Evolutionary conservation across 2,888 invertebrate species (phyloP).

Genomic region (Prionchulus punctatus): DNA sequence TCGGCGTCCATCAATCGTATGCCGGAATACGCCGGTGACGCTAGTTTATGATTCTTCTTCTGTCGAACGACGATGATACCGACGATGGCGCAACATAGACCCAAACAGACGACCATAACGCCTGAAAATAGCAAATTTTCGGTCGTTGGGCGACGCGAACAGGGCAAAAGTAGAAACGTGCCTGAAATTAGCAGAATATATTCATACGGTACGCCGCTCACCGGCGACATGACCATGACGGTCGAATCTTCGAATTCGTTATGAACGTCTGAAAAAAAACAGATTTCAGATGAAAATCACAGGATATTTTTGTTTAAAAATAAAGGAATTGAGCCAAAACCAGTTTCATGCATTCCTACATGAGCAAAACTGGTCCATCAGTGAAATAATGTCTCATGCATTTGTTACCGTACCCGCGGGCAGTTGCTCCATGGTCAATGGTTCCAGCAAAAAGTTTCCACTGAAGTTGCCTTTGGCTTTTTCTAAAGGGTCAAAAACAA

Average conservation of each 20-base stretch:
- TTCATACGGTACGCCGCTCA: neutral
- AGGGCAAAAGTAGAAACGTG: too few relatives aligned
- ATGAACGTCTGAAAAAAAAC: neutral
- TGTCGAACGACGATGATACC: conserved; percentile 2
- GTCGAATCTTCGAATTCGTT: too few relatives aligned
- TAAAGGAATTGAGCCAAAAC: too few relatives aligned
- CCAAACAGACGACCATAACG: conserved; percentile 1
- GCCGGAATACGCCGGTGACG: neutral
- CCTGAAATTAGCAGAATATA: conserved; percentile 4
- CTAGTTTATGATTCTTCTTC: neutral
- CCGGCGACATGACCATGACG: neutral
- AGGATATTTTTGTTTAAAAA: too few relatives aligned
- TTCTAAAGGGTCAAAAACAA: too few relatives aligned
- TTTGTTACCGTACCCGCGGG: too few relatives aligned
- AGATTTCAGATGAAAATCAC: neutral
- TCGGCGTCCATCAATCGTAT: neutral
- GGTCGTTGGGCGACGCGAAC: too few relatives aligned
- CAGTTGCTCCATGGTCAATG: too few relatives aligned
- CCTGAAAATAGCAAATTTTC: conserved; percentile 8
- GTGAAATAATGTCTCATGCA: too few relatives aligned
- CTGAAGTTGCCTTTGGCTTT: neutral
- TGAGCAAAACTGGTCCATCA: too few relatives aligned
- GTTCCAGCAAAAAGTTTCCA: too few relatives aligned
- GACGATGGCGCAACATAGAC: neutral
- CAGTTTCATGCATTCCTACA: too few relatives aligned